Percentiles rank a stretch among this genome's conserved stretches.
These are phyloP conservation scores for Glyphotaelius pellucidus DNA, from an alignment of 2,888 invertebrate species.

Conservation along the genomic window DNA sequence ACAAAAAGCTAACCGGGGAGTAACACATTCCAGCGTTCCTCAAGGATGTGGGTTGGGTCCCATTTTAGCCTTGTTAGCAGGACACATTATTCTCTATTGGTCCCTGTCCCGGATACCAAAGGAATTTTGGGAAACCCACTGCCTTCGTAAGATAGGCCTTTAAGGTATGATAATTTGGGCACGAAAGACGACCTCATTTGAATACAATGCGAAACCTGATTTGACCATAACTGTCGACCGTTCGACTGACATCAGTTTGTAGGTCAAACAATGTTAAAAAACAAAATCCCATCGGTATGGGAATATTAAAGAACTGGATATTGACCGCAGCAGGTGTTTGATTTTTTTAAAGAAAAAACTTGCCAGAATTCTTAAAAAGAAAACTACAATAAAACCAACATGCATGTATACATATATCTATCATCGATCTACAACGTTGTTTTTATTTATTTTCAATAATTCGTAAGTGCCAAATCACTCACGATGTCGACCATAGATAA, in stretches of 20 bases:
- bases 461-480: background rate
- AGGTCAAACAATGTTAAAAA: background rate
- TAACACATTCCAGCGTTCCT: background rate
- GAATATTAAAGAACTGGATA: background rate
- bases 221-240: background rate
- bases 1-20: background rate
- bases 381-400: background rate
- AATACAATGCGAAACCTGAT: constrained; percentile 20
- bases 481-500: background rate
- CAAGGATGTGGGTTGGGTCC: background rate
- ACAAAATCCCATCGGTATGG: background rate
- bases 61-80: background rate
- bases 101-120: background rate
- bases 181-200: background rate
- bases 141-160: background rate
- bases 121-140: background rate
- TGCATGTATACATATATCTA: no score
- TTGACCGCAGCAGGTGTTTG: background rate
- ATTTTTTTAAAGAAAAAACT: background rate
- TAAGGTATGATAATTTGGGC: background rate
- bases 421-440: background rate
- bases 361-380: background rate
- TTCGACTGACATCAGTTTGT: background rate
- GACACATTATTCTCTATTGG: no score
- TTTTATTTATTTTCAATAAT: no score